Evolutionary conservation across 1,140 invertebrate species (phyloP).

Genomic region (Hyphantria cunea): DNA sequence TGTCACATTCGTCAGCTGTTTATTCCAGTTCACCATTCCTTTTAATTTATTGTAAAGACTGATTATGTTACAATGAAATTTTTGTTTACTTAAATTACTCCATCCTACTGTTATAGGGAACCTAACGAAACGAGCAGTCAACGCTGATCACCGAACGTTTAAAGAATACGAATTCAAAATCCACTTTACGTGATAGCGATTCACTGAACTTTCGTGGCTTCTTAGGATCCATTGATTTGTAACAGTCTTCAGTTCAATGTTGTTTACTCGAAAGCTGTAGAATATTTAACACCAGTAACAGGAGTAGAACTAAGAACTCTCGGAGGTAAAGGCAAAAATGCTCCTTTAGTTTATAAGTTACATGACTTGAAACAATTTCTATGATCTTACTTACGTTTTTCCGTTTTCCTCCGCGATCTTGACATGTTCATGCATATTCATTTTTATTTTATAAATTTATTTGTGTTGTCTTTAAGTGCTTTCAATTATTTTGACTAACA

Average conservation of each 20-base stretch:
- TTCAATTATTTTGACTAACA: constrained; percentile 79
- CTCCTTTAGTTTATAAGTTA: constrained; percentile 53
- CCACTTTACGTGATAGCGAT: constrained; percentile 49
- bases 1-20: constrained; percentile 18
- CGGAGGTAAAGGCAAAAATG: constrained; percentile 63
- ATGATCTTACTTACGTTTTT: constrained; percentile 52
- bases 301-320: constrained; percentile 41
- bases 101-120: constrained; percentile 39
- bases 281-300: constrained; percentile 31
- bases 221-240: constrained; percentile 48
- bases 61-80: constrained; percentile 51
- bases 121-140: constrained; percentile 52
- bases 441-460: constrained; percentile 30
- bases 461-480: constrained; percentile 43
- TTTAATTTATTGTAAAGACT: constrained; percentile 21
- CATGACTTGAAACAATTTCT: constrained; percentile 46
- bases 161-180: neutral
- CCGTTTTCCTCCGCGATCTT: constrained; percentile 57
- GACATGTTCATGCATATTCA: constrained; percentile 52
- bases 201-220: constrained; percentile 57
- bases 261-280: constrained; percentile 10
- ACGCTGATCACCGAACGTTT: constrained; percentile 54
- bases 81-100: constrained; percentile 17
- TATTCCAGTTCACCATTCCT: constrained; percentile 42
- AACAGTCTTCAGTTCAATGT: constrained; percentile 35